Evolutionary conservation across 2,888 invertebrate species (phyloP).

Genomic region (Diarsia mendica): DNA sequence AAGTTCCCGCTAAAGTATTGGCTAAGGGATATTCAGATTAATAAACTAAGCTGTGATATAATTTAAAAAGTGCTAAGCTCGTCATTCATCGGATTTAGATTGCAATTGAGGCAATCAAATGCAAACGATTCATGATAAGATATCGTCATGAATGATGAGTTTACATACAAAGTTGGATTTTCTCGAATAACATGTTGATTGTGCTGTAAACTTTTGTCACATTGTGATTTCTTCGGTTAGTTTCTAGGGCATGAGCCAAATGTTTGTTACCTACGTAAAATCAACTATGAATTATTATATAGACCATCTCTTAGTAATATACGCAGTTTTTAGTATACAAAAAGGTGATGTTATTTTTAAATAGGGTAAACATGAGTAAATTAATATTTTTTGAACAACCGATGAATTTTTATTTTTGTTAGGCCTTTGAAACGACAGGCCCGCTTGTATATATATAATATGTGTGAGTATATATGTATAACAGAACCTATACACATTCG

Average conservation of each 20-base stretch:
- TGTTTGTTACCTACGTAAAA: neutral
- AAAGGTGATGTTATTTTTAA: slow-evolving; percentile 29
- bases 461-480: neutral
- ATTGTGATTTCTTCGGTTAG: slow-evolving; percentile 3
- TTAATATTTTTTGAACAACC: slow-evolving; percentile 28
- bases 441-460: neutral
- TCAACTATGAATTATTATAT: slow-evolving; percentile 15
- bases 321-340: neutral
- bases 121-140: neutral
- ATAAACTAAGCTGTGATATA: slow-evolving; percentile 38
- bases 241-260: neutral
- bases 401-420: slow-evolving; percentile 8
- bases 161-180: neutral
- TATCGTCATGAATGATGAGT: slow-evolving; percentile 7
- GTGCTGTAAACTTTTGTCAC: neutral
- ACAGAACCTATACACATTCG: neutral
- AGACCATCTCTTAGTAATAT: slow-evolving; percentile 10
- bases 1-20: slow-evolving; percentile 74
- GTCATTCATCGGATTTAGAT: slow-evolving; percentile 9
- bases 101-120: neutral
- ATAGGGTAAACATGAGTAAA: slow-evolving; percentile 24
- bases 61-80: neutral
- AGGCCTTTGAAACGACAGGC: neutral
- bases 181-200: slow-evolving; percentile 11
- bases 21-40: slow-evolving; percentile 73